Conservation (phyloP, 2,888 invertebrate species). For the Trachelus tabidus region DNA sequence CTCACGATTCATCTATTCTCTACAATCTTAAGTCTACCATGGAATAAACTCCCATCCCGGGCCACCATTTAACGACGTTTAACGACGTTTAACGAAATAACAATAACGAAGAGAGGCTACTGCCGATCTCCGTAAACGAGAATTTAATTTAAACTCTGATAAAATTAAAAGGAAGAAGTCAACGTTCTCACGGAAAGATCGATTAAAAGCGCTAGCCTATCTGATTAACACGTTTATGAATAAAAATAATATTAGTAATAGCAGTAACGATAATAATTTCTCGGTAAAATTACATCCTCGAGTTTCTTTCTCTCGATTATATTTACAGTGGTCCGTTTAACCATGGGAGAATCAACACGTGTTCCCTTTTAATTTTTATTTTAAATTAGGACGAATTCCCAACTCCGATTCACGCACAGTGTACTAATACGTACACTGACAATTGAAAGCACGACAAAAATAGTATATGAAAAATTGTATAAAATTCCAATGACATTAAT, state of each 20-base stretch:
- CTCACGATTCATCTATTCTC: conserved; percentile 21
- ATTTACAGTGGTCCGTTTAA: conserved; percentile 30
- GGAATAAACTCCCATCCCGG: conserved; percentile 29
- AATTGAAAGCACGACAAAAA: not conserved
- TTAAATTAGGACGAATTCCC: not conserved
- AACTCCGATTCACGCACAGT: not conserved
- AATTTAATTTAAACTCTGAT: not conserved
- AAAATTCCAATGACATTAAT: conserved; percentile 20
- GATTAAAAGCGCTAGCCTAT: not conserved
- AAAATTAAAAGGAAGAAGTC: not conserved
- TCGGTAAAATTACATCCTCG: conserved; percentile 36
- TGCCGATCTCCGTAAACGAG: not conserved
- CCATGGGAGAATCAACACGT: conserved; percentile 21
- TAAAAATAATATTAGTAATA: conserved; percentile 37
- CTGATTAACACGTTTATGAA: not conserved
- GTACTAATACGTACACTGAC: not conserved
- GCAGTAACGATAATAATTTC: conserved; percentile 30
- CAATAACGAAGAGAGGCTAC: not conserved
- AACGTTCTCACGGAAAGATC: not conserved
- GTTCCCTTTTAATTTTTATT: conserved; percentile 10
- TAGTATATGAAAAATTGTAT: not conserved
- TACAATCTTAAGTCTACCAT: conserved; percentile 25
- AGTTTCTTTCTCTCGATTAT: conserved; percentile 35
- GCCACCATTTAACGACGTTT: conserved; percentile 19
- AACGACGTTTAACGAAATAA: not conserved